A percentile compares a stretch with the other conserved stretches of the same genome.
phyloP scores from a whole-genome alignment of 2,797 vertebrate genomes.

The Silurus aristotelis region DNA sequence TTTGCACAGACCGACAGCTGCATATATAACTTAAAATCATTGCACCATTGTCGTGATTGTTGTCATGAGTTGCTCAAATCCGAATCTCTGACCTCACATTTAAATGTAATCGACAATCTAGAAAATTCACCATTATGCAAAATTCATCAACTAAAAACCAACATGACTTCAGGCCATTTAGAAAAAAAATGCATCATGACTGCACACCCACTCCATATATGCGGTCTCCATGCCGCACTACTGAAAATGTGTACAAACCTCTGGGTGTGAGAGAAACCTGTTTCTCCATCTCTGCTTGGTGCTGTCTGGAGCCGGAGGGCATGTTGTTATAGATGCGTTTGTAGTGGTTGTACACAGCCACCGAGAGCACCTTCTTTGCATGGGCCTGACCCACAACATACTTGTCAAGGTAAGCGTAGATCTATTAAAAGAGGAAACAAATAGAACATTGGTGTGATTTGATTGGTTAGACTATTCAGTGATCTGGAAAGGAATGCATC shows the following conservation, averaged over 20 bases:
- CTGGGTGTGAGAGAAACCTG: conserved; percentile 83
- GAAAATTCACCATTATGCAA: neutral
- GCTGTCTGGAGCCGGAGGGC: conserved; percentile 77
- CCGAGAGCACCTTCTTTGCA: conserved; percentile 89
- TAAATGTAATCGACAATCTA: neutral
- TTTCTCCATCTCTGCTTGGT: conserved; percentile 84
- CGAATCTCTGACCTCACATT: neutral
- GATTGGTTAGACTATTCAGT: neutral
- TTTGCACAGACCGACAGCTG: neutral
- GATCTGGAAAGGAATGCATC: neutral
- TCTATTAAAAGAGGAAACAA: conserved; percentile 65
- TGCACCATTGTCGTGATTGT: neutral
- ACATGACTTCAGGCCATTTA: neutral
- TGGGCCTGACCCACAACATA: conserved; percentile 88
- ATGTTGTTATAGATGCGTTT: conserved; percentile 91
- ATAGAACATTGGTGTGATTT: neutral
- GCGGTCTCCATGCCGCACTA: too few relatives aligned
- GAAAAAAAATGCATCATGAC: neutral
- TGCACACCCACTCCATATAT: neutral
- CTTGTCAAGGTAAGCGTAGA: conserved; percentile 90
- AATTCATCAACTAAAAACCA: neutral
- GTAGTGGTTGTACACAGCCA: conserved; percentile 91
- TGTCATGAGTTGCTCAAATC: neutral
- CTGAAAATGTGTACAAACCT: conserved; percentile 71
- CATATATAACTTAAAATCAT: neutral